Conservation (phyloP, 2,888 invertebrate species). For the Agrochola litura region DNA sequence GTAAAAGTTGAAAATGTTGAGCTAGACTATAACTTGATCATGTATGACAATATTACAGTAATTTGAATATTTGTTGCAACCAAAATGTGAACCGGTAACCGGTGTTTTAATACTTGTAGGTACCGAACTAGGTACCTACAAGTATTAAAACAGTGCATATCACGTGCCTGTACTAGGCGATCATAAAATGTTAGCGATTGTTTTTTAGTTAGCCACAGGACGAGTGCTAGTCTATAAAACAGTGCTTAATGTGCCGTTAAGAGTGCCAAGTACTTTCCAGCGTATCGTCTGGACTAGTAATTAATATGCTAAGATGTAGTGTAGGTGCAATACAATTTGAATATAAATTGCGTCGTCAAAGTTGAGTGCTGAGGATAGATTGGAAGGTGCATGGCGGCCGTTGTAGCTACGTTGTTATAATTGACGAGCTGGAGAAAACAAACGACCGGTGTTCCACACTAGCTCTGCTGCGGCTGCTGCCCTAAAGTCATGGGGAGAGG, state of each 20-base stretch:
- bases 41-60: neutral
- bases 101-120: too few species aligned
- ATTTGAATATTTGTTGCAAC: slow-evolving; percentile 8
- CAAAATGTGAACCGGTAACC: slow-evolving; percentile 7
- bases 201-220: neutral
- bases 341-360: slow-evolving; percentile 32
- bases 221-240: slow-evolving; percentile 1
- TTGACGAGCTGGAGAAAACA: neutral
- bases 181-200: neutral
- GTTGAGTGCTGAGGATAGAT: slow-evolving; percentile 8
- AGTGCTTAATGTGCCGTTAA: slow-evolving; percentile 23
- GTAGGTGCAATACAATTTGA: slow-evolving; percentile 27
- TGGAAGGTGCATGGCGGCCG: slow-evolving; percentile 19
- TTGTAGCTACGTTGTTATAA: neutral
- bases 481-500: too few species aligned
- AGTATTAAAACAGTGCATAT: neutral
- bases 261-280: neutral
- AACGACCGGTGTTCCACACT: too few species aligned
- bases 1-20: neutral
- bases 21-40: neutral
- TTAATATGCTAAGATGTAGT: slow-evolving; percentile 18
- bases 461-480: too few species aligned
- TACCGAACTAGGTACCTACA: neutral
- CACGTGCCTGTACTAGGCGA: neutral
- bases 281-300: neutral